These are phyloP conservation scores for Saxidomus purpurata DNA, from an alignment of 1,140 invertebrate species.

Conservation along the genomic window DNA sequence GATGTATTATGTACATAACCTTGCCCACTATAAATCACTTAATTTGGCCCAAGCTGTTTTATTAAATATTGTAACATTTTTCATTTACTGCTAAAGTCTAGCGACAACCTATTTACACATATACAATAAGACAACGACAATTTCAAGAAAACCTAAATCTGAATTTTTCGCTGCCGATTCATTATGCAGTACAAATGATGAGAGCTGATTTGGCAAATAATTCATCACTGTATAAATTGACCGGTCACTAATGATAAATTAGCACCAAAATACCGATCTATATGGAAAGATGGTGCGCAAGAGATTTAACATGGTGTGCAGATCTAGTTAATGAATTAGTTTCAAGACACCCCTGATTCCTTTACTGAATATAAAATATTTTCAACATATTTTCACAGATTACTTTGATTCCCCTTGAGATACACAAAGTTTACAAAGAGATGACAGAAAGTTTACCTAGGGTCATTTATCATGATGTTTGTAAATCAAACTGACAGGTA, in stretches of 20 bases:
- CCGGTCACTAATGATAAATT: conserved; percentile 2
- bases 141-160: not conserved
- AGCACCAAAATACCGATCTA: not conserved
- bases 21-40: no score
- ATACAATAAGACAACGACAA: not conserved
- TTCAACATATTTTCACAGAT: not conserved
- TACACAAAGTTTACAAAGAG: not conserved
- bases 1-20: no score
- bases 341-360: not conserved
- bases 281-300: not conserved
- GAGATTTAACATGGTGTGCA: not conserved
- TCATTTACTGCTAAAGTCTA: no score
- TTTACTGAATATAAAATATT: not conserved
- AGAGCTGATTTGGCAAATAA: conserved; percentile 17
- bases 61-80: no score
- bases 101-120: no score
- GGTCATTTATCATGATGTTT: not conserved
- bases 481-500: not conserved
- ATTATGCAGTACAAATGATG: not conserved
- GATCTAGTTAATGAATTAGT: not conserved
- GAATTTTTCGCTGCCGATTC: not conserved
- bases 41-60: no score
- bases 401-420: not conserved
- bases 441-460: not conserved
- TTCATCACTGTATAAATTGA: not conserved